phyloP scores from a whole-genome alignment of 2,113 vertebrate species.

The Drymodes brunneopygia region DNA sequence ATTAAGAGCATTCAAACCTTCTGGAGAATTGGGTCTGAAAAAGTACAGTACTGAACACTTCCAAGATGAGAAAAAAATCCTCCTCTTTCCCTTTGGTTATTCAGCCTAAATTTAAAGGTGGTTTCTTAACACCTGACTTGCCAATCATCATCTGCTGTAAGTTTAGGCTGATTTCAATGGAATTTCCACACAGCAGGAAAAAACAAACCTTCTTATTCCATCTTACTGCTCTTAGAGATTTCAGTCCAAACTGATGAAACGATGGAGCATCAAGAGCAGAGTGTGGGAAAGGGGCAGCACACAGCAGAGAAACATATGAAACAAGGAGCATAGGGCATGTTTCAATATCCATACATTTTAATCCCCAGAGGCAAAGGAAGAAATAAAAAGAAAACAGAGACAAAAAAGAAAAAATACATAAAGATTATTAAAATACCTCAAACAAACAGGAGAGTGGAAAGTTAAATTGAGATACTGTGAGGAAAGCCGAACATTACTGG shows the following conservation, averaged over 20 bases:
- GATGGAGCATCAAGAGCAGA: background rate
- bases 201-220: background rate
- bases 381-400: accelerated
- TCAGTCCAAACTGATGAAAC: background rate
- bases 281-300: background rate
- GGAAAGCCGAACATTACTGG: background rate
- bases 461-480: accelerated
- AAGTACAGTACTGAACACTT: background rate
- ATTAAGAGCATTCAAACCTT: background rate
- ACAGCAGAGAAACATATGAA: background rate
- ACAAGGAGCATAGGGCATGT: background rate
- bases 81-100: background rate
- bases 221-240: background rate
- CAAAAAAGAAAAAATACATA: background rate
- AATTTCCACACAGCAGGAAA: background rate
- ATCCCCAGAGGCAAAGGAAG: background rate
- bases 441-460: background rate
- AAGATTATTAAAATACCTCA: background rate
- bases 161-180: background rate
- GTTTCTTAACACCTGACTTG: background rate
- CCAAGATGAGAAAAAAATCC: background rate
- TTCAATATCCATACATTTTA: background rate
- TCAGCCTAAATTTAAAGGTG: background rate
- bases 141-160: background rate
- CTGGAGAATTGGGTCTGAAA: background rate